Conservation (phyloP, 2,113 vertebrate genomes). For the Ivindomyrus marchei region DNA sequence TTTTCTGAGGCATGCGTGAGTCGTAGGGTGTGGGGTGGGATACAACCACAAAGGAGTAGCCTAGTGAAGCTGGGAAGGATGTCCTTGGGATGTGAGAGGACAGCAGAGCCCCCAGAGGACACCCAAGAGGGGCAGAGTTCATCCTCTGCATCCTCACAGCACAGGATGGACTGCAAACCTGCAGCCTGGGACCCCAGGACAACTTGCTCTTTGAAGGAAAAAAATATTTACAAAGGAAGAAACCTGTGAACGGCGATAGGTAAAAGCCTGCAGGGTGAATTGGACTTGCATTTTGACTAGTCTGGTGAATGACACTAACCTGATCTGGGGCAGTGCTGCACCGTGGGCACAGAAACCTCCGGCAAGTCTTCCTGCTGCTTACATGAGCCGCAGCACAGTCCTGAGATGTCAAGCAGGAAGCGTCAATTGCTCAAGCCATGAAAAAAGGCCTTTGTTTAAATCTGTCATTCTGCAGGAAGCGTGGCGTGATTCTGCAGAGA, state of each 20-base stretch:
- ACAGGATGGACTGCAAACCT: background rate
- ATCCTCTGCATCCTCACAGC: background rate
- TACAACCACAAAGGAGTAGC: background rate
- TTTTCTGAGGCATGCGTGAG: background rate
- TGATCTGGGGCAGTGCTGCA: slow-evolving; percentile 9
- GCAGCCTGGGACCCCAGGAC: background rate
- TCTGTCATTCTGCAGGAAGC: slow-evolving; percentile 26
- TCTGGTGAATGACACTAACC: background rate
- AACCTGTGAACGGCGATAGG: background rate
- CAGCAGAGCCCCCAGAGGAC: background rate
- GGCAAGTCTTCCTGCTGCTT: slow-evolving; percentile 27
- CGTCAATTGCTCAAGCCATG: slow-evolving; percentile 39
- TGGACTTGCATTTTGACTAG: background rate
- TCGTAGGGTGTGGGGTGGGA: background rate
- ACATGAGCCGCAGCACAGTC: slow-evolving; percentile 30
- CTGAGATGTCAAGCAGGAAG: slow-evolving; percentile 38
- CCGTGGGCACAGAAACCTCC: background rate
- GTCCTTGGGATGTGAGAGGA: background rate
- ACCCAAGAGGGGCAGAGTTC: background rate
- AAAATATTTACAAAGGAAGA: background rate
- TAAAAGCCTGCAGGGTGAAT: background rate
- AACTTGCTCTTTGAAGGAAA: background rate
- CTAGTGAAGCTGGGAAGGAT: background rate
- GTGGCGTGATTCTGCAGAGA: slow-evolving; percentile 26
- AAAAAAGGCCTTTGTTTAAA: slow-evolving; percentile 38